A percentile compares a stretch with the other conserved stretches of the same genome.
phyloP scores from a whole-genome alignment of 2,113 vertebrate genomes.

The Oncorhynchus mykiss region DNA sequence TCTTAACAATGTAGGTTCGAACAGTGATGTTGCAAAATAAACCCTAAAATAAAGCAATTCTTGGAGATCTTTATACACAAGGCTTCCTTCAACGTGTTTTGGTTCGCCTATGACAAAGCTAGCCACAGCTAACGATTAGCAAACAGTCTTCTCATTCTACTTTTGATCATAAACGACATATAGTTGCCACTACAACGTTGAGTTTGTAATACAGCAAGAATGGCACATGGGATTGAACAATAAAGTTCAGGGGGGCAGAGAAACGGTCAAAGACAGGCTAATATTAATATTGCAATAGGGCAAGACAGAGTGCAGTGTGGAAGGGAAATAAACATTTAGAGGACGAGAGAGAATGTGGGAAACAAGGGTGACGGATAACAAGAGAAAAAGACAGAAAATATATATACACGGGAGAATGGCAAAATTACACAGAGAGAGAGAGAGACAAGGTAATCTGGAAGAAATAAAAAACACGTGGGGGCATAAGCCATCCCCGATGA shows the following conservation, averaged over 20 bases:
- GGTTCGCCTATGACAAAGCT: background rate
- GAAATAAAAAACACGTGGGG: conserved; percentile 80
- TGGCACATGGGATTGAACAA: background rate
- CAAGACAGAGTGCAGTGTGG: background rate
- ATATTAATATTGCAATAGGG: no score
- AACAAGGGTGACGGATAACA: background rate
- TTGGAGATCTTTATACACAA: conserved; percentile 61
- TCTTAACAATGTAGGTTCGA: conserved; percentile 70
- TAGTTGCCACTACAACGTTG: no score
- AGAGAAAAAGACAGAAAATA: background rate
- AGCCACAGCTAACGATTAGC: background rate
- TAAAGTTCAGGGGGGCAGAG: background rate
- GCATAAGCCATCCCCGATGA: conserved; percentile 85
- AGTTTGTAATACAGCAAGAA: background rate
- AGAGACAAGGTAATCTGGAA: conserved; percentile 72
- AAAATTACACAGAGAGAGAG: conserved; percentile 2
- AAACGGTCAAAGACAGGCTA: no score
- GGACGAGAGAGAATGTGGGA: background rate
- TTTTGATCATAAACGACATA: no score
- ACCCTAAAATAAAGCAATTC: conserved; percentile 70
- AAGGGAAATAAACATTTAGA: background rate
- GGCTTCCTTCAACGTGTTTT: conserved; percentile 28
- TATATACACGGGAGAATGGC: background rate
- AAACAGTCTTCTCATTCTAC: no score
- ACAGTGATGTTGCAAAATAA: conserved; percentile 74